phyloP scores from a whole-genome alignment of 2,797 vertebrate genomes.

The Craterocephalus amniculus region DNA sequence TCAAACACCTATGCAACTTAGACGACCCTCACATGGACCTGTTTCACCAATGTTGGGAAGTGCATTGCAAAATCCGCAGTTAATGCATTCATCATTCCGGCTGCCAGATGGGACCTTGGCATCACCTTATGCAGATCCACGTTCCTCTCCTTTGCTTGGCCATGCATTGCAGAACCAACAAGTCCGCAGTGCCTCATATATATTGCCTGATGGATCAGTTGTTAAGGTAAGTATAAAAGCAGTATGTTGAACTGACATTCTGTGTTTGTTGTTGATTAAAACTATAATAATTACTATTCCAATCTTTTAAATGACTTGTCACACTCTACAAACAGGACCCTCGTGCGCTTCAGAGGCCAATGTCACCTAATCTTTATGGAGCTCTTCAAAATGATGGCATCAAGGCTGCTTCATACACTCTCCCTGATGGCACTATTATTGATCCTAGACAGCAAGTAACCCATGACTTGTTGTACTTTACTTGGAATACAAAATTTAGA shows the following conservation, averaged over 20 bases:
- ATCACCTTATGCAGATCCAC: conserved; percentile 65
- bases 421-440: conserved; percentile 79
- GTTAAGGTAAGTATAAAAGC: conserved; percentile 60
- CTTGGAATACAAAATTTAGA: not conserved
- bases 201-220: conserved; percentile 76
- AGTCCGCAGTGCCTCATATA: conserved; percentile 70
- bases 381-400: conserved; percentile 80
- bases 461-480: conserved; percentile 19
- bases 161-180: conserved; percentile 78
- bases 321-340: conserved; percentile 60
- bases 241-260: not conserved
- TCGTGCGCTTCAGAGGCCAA: conserved; percentile 59
- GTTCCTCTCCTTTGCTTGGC: conserved; percentile 71
- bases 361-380: conserved; percentile 76
- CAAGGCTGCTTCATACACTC: conserved; percentile 76
- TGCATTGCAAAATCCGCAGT: conserved; percentile 71
- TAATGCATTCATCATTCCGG: conserved; percentile 71
- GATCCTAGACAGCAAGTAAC: conserved; percentile 74
- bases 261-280: not conserved
- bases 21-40: conserved; percentile 53
- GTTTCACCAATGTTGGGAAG: conserved; percentile 70
- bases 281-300: conserved; percentile 1
- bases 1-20: conserved; percentile 64
- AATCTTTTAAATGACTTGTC: not conserved
- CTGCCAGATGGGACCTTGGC: conserved; percentile 69